Conservation (phyloP, 2,888 invertebrate species). For the Orthonevra nobilis region DNA sequence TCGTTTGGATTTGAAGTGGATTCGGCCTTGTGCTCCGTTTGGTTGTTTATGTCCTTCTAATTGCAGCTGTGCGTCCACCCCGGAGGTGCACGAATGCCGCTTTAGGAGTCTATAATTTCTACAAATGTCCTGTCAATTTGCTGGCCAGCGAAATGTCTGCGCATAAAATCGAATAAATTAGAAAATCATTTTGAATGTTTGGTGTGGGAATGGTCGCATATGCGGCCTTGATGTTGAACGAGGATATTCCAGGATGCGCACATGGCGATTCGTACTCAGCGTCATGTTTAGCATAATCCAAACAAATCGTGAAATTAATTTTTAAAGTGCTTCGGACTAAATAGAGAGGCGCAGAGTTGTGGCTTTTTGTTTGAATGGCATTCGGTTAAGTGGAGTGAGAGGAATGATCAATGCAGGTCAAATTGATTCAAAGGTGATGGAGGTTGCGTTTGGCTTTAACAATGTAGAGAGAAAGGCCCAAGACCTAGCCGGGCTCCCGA, state of each 20-base stretch:
- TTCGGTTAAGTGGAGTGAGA: too few relatives aligned
- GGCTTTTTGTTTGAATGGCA: too few relatives aligned
- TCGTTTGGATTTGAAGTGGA: constrained; percentile 32
- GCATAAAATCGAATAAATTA: constrained; percentile 69
- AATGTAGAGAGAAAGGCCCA: too few relatives aligned
- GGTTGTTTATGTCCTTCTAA: constrained; percentile 44
- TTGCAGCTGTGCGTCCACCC: constrained; percentile 9
- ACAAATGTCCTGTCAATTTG: constrained; percentile 67
- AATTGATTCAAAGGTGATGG: too few relatives aligned
- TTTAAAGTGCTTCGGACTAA: constrained; percentile 68
- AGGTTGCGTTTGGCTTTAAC: too few relatives aligned
- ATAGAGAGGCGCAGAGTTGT: too few relatives aligned
- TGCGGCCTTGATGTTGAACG: constrained; percentile 14
- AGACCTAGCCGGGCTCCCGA: too few relatives aligned
- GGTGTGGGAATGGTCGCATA: constrained; percentile 28
- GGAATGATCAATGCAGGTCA: too few relatives aligned
- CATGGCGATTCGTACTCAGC: background rate
- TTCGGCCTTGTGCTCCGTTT: background rate
- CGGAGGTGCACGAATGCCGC: background rate
- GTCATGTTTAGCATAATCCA: constrained; percentile 56
- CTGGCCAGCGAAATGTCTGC: constrained; percentile 59
- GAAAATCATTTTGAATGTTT: constrained; percentile 49
- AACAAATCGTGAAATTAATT: constrained; percentile 63
- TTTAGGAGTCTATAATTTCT: constrained; percentile 51
- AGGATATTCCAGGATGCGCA: constrained; percentile 12